Percentiles rank a stretch among this genome's conserved stretches.
Conservation (phyloP, 2,797 vertebrate genomes). For the Falco naumanni region DNA sequence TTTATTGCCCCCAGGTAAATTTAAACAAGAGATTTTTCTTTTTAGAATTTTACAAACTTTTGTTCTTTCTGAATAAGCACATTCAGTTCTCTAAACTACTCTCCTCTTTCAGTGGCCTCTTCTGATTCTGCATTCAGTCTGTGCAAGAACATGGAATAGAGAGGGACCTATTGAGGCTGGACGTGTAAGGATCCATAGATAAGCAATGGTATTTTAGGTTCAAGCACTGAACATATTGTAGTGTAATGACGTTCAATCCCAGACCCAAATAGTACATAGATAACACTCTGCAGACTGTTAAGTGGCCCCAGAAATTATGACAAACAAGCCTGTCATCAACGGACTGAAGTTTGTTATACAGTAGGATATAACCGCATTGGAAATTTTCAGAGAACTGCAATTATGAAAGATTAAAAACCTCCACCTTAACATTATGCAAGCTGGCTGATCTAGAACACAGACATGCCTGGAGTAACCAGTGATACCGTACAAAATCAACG, state of each 20-base stretch:
- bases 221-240: neutral
- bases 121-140: neutral
- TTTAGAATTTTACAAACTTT: neutral
- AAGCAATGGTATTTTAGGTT: neutral
- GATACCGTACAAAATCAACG: neutral
- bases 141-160: neutral
- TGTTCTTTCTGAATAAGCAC: neutral
- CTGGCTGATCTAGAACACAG: neutral
- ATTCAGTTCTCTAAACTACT: neutral
- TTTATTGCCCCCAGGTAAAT: neutral
- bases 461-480: neutral
- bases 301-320: neutral
- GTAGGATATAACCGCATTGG: neutral
- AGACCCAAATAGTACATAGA: neutral
- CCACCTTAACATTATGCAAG: neutral
- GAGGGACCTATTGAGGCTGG: neutral
- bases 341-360: neutral
- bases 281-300: neutral
- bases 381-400: neutral
- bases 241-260: neutral
- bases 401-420: neutral
- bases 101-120: neutral
- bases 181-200: neutral
- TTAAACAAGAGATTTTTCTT: neutral
- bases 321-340: neutral